These are phyloP conservation scores for Virgularia gustaviana DNA, from an alignment of 92 coral and sea anemone species.

Conservation along the genomic window DNA sequence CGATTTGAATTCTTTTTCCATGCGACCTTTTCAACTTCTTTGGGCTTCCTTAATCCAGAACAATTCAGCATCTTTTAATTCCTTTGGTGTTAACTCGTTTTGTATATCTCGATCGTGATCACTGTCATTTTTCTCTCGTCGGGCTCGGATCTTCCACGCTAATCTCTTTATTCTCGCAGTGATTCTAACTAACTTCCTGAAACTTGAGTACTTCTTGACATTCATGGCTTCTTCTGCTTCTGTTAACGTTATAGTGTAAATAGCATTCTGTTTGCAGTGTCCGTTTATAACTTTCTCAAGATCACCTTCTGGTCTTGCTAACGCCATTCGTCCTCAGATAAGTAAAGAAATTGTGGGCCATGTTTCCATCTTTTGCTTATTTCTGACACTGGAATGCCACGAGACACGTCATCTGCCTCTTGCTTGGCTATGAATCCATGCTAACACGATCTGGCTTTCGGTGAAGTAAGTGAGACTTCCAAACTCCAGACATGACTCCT, in stretches of 20 bases:
- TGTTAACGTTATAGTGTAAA: background rate
- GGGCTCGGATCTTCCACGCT: slow-evolving; percentile 21
- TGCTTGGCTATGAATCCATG: slow-evolving; percentile 51
- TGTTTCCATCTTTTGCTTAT: background rate
- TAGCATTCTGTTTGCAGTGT: background rate
- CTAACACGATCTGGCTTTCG: slow-evolving; percentile 40
- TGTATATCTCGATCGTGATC: background rate
- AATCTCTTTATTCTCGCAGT: slow-evolving; percentile 9
- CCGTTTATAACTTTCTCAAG: background rate
- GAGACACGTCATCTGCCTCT: background rate
- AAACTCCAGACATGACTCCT: slow-evolving; percentile 17
- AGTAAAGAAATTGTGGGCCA: background rate
- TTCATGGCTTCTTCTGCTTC: background rate
- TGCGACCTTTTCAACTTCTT: background rate
- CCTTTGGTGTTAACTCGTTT: background rate
- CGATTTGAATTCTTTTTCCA: slow-evolving; percentile 21
- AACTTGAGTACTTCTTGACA: slow-evolving; percentile 20
- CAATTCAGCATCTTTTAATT: slow-evolving; percentile 7
- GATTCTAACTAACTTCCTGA: slow-evolving; percentile 2
- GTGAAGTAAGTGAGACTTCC: slow-evolving; percentile 12
- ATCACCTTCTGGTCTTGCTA: background rate
- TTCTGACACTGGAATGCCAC: background rate
- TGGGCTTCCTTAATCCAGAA: slow-evolving; percentile 29
- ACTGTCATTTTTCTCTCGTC: slow-evolving; percentile 8
- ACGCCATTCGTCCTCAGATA: background rate